These are phyloP conservation scores for Agrenia bidenticulata DNA, from an alignment of 2,888 invertebrate genomes.

Conservation along the genomic window DNA sequence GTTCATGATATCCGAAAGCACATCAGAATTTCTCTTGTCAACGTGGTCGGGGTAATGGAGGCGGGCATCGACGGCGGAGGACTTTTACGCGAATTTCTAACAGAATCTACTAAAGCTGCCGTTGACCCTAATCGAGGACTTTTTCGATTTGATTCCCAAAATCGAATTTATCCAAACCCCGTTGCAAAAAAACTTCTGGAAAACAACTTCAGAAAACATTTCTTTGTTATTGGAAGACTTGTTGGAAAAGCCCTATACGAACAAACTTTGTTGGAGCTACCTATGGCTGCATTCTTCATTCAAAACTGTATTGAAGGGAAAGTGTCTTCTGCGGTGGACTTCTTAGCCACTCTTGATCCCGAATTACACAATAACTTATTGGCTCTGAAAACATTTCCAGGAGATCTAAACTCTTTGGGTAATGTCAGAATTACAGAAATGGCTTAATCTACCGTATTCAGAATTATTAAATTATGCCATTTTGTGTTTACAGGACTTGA, in stretches of 20 bases:
- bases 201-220: slow-evolving; percentile 86
- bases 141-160: slow-evolving; percentile 83
- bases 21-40: slow-evolving; percentile 85
- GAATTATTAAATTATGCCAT: neutral
- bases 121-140: slow-evolving; percentile 97
- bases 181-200: slow-evolving; percentile 81
- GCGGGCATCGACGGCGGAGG: slow-evolving; percentile 98
- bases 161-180: slow-evolving; percentile 94
- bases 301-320: slow-evolving; percentile 79
- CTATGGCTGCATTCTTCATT: slow-evolving; percentile 93
- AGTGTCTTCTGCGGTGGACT: slow-evolving; percentile 81
- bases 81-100: slow-evolving; percentile 90
- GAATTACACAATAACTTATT: slow-evolving; percentile 87
- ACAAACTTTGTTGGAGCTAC: slow-evolving; percentile 88
- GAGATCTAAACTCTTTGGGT: slow-evolving; percentile 80
- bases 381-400: slow-evolving; percentile 78
- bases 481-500: slow-evolving; percentile 69
- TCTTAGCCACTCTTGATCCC: slow-evolving; percentile 89
- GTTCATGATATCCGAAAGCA: slow-evolving; percentile 83
- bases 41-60: slow-evolving; percentile 87
- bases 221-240: slow-evolving; percentile 90
- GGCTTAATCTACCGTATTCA: neutral
- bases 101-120: slow-evolving; percentile 88
- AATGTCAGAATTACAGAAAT: too few species aligned
- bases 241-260: slow-evolving; percentile 96